Conservation (phyloP, 2,113 vertebrate species). For the Pseudolaguvia tuberculata region DNA sequence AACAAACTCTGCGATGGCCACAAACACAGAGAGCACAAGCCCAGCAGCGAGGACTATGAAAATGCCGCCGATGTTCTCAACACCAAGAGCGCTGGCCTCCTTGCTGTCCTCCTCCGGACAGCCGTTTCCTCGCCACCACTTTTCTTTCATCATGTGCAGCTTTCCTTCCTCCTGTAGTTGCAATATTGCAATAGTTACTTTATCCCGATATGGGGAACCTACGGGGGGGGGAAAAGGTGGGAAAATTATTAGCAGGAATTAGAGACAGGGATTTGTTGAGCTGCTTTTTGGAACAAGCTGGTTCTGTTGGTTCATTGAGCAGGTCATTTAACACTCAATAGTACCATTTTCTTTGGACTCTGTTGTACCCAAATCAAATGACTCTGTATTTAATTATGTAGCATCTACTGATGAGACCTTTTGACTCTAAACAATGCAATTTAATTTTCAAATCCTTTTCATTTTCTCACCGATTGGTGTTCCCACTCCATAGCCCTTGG, state of each 20-base stretch:
- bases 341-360: too few species aligned
- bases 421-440: not conserved
- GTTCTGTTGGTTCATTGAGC: not conserved
- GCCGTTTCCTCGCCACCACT: conserved; percentile 95
- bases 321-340: too few species aligned
- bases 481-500: conserved; percentile 96
- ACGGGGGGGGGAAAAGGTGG: not conserved
- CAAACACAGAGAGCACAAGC: conserved; percentile 94
- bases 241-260: not conserved
- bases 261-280: not conserved
- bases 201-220: conserved; percentile 96
- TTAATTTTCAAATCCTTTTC: not conserved
- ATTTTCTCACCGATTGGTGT: conserved; percentile 89
- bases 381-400: not conserved
- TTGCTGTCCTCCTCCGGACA: conserved; percentile 95
- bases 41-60: conserved; percentile 95
- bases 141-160: conserved; percentile 98
- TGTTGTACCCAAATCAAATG: not conserved
- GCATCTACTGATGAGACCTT: not conserved
- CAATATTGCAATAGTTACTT: conserved; percentile 93
- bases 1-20: conserved; percentile 95
- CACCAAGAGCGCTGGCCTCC: conserved; percentile 90
- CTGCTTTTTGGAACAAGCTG: not conserved
- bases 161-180: conserved; percentile 97
- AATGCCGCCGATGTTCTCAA: conserved; percentile 97